Conservation (phyloP, 35 echinoderm and acorn worm genomes). For the Apostichopus californicus region DNA sequence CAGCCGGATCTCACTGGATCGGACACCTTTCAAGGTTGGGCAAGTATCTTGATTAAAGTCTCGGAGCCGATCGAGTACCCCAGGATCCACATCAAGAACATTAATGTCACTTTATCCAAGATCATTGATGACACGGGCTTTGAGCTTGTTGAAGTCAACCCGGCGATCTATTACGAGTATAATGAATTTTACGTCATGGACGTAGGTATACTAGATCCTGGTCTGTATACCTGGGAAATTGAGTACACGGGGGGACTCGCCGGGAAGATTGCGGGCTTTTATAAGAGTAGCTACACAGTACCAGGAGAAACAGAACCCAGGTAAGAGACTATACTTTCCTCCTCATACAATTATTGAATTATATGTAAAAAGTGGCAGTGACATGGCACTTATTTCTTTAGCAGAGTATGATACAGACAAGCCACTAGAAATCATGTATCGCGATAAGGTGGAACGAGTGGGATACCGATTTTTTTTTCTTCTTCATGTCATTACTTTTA, state of each 20-base stretch:
- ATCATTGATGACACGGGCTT: conserved; percentile 27
- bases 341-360: too few species aligned
- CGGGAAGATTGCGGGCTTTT: conserved; percentile 74
- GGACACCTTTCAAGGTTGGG: conserved; percentile 65
- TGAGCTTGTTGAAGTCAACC: neutral
- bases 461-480: too few species aligned
- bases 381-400: too few species aligned
- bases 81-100: conserved; percentile 69
- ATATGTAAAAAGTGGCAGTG: too few species aligned
- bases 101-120: conserved; percentile 45
- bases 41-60: conserved; percentile 58
- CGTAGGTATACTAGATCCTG: conserved; percentile 31
- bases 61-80: conserved; percentile 38
- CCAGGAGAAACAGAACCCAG: conserved; percentile 13
- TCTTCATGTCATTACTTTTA: too few species aligned
- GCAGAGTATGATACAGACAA: too few species aligned
- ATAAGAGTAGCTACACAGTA: conserved; percentile 80
- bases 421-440: neutral
- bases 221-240: conserved; percentile 56
- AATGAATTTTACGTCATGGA: conserved; percentile 87
- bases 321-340: conserved; percentile 6
- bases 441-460: too few species aligned
- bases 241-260: conserved; percentile 64
- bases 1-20: conserved; percentile 69
- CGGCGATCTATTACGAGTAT: conserved; percentile 32